These are phyloP conservation scores for Leguminivora glycinivorella DNA, from an alignment of 1,140 invertebrate species.

Conservation along the genomic window DNA sequence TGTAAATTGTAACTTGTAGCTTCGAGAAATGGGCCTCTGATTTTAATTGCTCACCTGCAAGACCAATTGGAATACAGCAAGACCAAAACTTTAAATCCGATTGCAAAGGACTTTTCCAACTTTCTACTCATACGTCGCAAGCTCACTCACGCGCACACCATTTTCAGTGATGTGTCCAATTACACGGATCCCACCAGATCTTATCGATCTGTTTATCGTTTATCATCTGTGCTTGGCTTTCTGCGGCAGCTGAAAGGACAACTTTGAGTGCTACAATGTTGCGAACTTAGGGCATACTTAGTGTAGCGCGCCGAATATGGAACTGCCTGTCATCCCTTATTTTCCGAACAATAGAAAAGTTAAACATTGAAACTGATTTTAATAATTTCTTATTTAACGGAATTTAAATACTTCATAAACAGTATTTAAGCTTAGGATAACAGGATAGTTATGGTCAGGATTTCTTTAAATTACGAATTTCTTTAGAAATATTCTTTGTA, in stretches of 20 bases:
- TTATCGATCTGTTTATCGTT: constrained; percentile 33
- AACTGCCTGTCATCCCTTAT: background rate
- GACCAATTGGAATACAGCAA: background rate
- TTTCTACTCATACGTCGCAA: background rate
- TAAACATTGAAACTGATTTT: background rate
- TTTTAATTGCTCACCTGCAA: background rate
- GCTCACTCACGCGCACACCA: constrained; percentile 41
- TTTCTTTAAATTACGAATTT: too few relatives aligned
- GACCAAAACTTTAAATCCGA: background rate
- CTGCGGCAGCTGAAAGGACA: background rate
- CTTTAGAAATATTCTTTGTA: too few relatives aligned
- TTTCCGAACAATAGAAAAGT: background rate
- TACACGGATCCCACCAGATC: constrained; percentile 13
- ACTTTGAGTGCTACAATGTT: background rate
- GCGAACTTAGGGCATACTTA: background rate
- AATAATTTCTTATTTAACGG: background rate
- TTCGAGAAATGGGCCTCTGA: too few relatives aligned
- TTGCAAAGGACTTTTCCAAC: background rate
- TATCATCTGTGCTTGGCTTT: constrained; percentile 10
- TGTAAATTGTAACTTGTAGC: too few relatives aligned
- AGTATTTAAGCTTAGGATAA: too few relatives aligned
- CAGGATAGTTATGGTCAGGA: too few relatives aligned
- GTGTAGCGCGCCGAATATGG: background rate
- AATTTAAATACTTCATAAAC: background rate
- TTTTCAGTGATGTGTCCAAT: constrained; percentile 32